Evolutionary conservation across 2,113 vertebrate species (phyloP), one percentile per base, ranked within the genome.

Genomic region (Arizona elegans): DNA sequence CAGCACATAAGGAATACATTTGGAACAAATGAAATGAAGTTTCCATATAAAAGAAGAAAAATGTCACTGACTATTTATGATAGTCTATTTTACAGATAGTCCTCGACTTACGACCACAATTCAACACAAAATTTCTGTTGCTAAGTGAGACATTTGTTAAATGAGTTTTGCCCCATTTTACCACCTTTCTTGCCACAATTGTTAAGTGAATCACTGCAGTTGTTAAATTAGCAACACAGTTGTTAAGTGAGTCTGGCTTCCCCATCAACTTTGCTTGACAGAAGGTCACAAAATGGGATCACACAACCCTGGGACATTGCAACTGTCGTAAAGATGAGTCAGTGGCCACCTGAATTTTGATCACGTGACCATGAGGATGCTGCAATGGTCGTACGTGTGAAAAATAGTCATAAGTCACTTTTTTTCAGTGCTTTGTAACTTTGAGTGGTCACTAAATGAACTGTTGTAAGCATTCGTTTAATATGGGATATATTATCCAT

Each of bases 21-120:
- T 58, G 47, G 29, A 90, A 92, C 2, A 81, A 94, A 94, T 90
- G 9, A 33, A 89, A 54, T 50, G 65, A 94, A 94, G 47, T 54
- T 47, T 12, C 17, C 54, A 90, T 93, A 33, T 81, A 81, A 81
- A 15, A 89, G 75, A 94, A 47, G 19, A 43, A 47, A 38, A 47
- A 86, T 86, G 81, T 47, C 6, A 85, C 8, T 21, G 38, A 10
- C 43, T 86, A 50, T 86, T 33, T 38, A 81, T 38, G 70, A 38
- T 38, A 33, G 17, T 15, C 6, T 33, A 38, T 38, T 38, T 19
- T 75, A 65, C 4, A 65, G 26, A 8, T 65, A 70, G 29, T 70
- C 12, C 62, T 70, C 0, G 11, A 70, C 26, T 65, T 29, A 24
- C 2, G 23, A 59, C 58, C 58, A 62, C 24, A 62, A 26, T 62